Evolutionary conservation across 2,113 vertebrate genomes (phyloP).

Genomic region (Ursus arctos): DNA sequence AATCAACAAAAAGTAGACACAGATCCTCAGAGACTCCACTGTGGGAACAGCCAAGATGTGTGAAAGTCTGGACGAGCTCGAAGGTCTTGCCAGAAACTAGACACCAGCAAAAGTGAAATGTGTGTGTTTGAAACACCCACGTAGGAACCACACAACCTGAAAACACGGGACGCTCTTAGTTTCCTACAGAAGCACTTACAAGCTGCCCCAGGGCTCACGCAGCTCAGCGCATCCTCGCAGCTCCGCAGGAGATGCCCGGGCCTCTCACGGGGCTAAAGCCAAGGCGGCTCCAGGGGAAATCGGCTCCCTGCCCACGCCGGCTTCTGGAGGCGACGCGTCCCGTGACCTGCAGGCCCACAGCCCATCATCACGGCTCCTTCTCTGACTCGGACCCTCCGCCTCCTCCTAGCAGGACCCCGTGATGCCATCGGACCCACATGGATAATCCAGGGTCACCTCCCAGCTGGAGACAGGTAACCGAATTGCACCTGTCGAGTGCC

Average conservation of each 20-base stretch:
- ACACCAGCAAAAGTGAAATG: neutral
- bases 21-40: rapidly evolving
- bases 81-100: neutral
- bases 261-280: neutral
- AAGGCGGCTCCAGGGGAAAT: neutral
- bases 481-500: neutral
- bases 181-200: neutral
- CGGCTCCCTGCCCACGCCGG: neutral
- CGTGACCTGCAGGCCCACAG: neutral
- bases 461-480: neutral
- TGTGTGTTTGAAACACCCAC: neutral
- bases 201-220: neutral
- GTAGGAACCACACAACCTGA: neutral
- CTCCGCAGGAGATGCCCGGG: neutral
- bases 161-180: neutral
- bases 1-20: neutral
- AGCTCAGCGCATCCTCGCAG: rapidly evolving
- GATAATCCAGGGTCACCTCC: neutral
- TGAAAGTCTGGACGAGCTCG: neutral
- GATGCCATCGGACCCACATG: neutral
- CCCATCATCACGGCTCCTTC: neutral
- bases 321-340: neutral
- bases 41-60: neutral
- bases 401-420: neutral
- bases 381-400: neutral